Conservation (phyloP, 2,888 invertebrate species). For the Catotricha subobsoleta region DNA sequence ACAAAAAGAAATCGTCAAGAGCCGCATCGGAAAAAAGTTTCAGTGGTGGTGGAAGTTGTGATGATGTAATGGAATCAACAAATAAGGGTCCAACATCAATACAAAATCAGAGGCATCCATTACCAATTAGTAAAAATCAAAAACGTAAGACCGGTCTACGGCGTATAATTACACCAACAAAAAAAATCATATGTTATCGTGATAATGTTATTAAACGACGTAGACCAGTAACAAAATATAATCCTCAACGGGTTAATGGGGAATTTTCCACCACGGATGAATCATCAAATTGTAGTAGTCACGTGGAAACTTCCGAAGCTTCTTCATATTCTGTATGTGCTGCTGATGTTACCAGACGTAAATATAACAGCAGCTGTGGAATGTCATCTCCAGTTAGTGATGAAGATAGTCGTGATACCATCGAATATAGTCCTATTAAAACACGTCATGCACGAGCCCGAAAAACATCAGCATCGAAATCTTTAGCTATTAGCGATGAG, state of each 20-base stretch:
- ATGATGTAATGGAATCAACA: neutral
- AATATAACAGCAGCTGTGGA: slow-evolving; percentile 5
- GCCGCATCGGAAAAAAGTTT: neutral
- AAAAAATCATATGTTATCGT: slow-evolving; percentile 9
- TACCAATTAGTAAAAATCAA: no score
- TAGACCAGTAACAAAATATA: slow-evolving; percentile 16
- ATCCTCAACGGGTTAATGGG: slow-evolving; percentile 6
- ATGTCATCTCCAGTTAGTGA: slow-evolving; percentile 10
- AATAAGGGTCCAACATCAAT: neutral
- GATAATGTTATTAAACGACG: slow-evolving; percentile 7
- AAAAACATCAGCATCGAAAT: neutral
- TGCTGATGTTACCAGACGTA: neutral
- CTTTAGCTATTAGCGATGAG: slow-evolving; percentile 10
- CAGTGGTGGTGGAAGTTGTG: neutral
- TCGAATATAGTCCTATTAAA: slow-evolving; percentile 1
- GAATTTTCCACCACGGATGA: slow-evolving; percentile 10
- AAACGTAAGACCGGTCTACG: slow-evolving; percentile 12
- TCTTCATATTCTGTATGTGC: neutral
- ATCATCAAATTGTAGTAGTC: slow-evolving; percentile 8
- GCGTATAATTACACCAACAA: slow-evolving; percentile 12
- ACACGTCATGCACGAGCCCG: slow-evolving; percentile 6
- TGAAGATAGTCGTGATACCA: slow-evolving; percentile 11
- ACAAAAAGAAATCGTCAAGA: neutral
- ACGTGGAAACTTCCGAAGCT: neutral
- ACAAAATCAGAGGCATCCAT: no score